Evolutionary conservation across 2,113 vertebrate species (phyloP), one percentile per base, ranked within the genome.

Genomic region (Barnardius zonarius): DNA sequence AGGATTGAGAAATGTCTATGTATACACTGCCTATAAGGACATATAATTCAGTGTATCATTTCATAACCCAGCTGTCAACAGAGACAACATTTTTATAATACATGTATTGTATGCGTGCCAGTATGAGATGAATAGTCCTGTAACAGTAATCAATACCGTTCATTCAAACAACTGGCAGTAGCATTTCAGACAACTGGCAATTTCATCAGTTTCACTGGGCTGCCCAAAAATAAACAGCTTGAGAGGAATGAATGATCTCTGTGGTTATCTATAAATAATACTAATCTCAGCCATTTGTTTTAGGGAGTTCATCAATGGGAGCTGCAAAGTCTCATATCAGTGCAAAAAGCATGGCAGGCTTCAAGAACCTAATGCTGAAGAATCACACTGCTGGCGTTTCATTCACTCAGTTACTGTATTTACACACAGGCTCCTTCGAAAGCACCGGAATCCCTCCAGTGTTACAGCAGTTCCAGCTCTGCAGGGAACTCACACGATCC

Each of bases 131-230:
- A 97, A 98, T 96, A 92, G 95, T 95, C 64, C 87, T 95, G 92
- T 92, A 95, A 93, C 96, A 94, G 46, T 92, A 97, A 98, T 97
- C 97, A 96, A 93, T 97, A 96, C 96, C 1, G 83, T 87, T 97
- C 96, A 90, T 96, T 97, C 97, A 96, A 97, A 98, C 88, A 95
- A 97, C 95, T 97, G 97, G 96, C 97, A 97, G 96, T 64, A 95
- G 95, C 91, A 94, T 97, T 97, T 97, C 87, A 98, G 96, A 94
- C 91, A 97, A 98, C 96, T 92, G 94, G 95, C 95, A 96, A 94
- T 98, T 95, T 97, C 83, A 91, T 95, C 95, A 90, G 76, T 95
- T 97, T 97, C 93, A 96, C 87, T 85, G 97, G 94, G 74, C 97
- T 97, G 96, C 90, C 88, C 93, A 93, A 96, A 98, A 97, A 94